Base-by-base conservation (phyloP, 2,888 invertebrate species). In the Ariolimax columbianus region DNA sequence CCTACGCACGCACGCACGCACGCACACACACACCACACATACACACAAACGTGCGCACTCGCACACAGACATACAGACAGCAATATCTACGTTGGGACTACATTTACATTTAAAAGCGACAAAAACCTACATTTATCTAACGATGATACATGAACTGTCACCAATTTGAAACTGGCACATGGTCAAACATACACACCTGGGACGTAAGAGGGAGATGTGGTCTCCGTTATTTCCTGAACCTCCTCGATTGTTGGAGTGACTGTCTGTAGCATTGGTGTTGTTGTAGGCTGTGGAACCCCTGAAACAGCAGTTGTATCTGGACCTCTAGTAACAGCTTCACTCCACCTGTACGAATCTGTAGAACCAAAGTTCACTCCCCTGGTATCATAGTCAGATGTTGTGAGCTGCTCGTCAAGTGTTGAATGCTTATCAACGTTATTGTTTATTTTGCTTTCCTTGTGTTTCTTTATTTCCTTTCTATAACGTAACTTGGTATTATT, bases 121-220 rank as follows among this genome's bases (percentile, higher is more conserved):
- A n/a, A n/a, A n/a, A n/a, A n/a, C n/a, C n/a, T n/a, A n/a, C n/a
- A n/a, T n/a, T n/a, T n/a, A n/a, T n/a, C n/a, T n/a, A n/a, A n/a
- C n/a, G n/a, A n/a, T n/a, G n/a, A n/a, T n/a, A n/a, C n/a, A n/a
- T n/a, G n/a, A n/a, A n/a, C n/a, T n/a, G n/a, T n/a, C n/a, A 47
- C 7, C 7, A 47, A 7, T 47, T 47, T 47, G 47, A 47, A 47
- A 47, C 47, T 47, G 14, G 14, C 14, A 55, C 7, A 55, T 23
- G 23, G 23, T 14, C 23, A 55, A 23, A 23, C 47, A 30, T 7
- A 72, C 81, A 47, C 11, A 82, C 81, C 81, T 70, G 81, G 72
- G 11, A n/a, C 23, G 33, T 81, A 81, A n/a, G 72, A 38, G 11
- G 51, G 73, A 26, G 17, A 55, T 11, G 81, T 72, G 0, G 33